Evolutionary conservation across 1,140 invertebrate genomes (phyloP), one percentile per base, ranked within the genome.

Genomic region (Papilio dardanus): DNA sequence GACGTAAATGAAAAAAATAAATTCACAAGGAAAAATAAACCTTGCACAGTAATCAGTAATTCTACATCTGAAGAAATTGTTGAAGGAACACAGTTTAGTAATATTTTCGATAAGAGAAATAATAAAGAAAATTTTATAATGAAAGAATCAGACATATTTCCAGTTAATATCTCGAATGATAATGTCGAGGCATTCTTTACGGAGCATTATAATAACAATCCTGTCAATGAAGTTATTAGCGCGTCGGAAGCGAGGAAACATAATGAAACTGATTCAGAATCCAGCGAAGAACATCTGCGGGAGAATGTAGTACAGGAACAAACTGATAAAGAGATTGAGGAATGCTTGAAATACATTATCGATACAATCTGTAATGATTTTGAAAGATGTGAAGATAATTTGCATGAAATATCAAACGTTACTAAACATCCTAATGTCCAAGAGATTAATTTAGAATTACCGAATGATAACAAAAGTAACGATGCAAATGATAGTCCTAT

Each of bases 281-380:
- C 66, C 0, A 88, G 84, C 68, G 86, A 84, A 42, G 69, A 80
- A 54, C 7, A 54, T 1, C 19, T 0, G 2, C 50, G 21, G 42
- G 19, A 69, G 35, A n/a, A 42, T 19, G 46, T 42, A 58, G 50
- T n/a, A n/a, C n/a, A n/a, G n/a, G n/a, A n/a, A n/a, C n/a, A 77
- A 2, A 67, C 75, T 19, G 30, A 74, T 33, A 24, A 76, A 42
- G 76, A 84, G 87, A 91, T 92, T 71, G 68, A 86, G 31, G 81
- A 88, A 50, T 90, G 89, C 58, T 71, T 92, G 14, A 87, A 88
- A 58, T 75, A 76, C 69, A 81, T 92, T 14, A 73, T 92, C 10
- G 88, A 92, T 83, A 82, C 81, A 69, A 87, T 91, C 4, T 92
- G 88, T 58, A 40, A 78, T 40, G 81, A 87, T 42, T 83, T 89